A percentile compares a stretch with the other conserved stretches of the same genome.
phyloP scores from a whole-genome alignment of 2,113 vertebrate species.

The Meles meles region DNA sequence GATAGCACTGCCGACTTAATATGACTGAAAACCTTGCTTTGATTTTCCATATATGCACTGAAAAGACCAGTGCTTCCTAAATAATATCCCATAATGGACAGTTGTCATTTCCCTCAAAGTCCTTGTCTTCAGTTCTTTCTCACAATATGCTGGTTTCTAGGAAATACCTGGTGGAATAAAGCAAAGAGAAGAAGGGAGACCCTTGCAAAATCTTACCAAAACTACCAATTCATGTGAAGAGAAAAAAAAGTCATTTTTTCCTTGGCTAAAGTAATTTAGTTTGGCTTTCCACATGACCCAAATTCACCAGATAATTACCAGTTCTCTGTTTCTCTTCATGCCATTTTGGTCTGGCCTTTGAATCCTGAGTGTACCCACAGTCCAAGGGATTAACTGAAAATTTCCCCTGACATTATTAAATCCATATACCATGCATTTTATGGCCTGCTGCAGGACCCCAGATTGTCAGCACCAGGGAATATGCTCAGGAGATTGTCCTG shows the following conservation, averaged over 20 bases:
- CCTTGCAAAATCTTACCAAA: slow-evolving; percentile 61
- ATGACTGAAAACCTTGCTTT: not conserved
- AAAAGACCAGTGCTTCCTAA: not conserved
- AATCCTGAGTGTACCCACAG: slow-evolving; percentile 54
- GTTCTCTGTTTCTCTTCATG: slow-evolving; percentile 70
- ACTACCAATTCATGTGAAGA: slow-evolving; percentile 50
- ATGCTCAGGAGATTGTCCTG: slow-evolving; percentile 40
- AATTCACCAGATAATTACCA: slow-evolving; percentile 77
- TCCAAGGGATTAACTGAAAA: slow-evolving; percentile 79
- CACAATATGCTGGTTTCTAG: slow-evolving; percentile 42
- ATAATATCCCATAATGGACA: not conserved
- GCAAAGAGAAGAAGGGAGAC: slow-evolving; percentile 35
- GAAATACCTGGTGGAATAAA: slow-evolving; percentile 29
- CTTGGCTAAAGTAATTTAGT: slow-evolving; percentile 71
- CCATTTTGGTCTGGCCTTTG: slow-evolving; percentile 65
- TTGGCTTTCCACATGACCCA: slow-evolving; percentile 77
- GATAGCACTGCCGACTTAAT: not conserved
- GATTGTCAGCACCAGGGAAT: slow-evolving; percentile 66
- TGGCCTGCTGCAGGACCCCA: slow-evolving; percentile 62
- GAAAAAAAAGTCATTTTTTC: slow-evolving; percentile 66
- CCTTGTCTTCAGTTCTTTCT: not conserved
- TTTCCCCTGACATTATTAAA: slow-evolving; percentile 79
- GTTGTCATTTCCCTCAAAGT: not conserved
- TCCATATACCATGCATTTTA: slow-evolving; percentile 74
- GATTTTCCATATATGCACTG: not conserved